Evolutionary conservation across 2,797 vertebrate species (phyloP).

Genomic region (Hemitrygon akajei): DNA sequence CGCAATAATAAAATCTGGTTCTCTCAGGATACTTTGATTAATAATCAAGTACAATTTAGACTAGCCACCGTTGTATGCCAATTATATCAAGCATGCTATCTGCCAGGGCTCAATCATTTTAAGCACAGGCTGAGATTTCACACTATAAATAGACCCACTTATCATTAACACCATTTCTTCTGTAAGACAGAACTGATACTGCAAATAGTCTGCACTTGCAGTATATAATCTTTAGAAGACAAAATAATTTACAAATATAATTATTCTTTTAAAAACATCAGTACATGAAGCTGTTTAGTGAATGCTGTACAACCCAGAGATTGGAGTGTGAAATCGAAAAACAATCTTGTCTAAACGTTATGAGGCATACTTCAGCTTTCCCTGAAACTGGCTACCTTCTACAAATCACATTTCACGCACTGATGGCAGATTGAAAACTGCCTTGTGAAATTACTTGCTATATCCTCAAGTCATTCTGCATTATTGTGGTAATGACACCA

Average conservation of each 20-base stretch:
- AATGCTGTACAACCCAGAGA: background rate
- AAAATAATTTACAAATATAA: too few species aligned
- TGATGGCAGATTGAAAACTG: conserved; percentile 11
- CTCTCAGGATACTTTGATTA: conserved; percentile 28
- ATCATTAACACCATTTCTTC: conserved; percentile 32
- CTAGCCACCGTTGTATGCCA: conserved; percentile 27
- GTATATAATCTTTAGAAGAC: background rate
- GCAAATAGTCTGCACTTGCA: conserved; percentile 9
- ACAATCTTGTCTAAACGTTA: background rate
- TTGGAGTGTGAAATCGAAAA: background rate
- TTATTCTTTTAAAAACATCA: background rate
- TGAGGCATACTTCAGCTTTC: conserved; percentile 1
- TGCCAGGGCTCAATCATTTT: conserved; percentile 26
- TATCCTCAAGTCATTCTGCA: background rate
- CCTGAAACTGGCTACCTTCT: conserved; percentile 14
- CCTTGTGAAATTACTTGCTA: conserved; percentile 6
- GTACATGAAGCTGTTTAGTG: conserved; percentile 1
- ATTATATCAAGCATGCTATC: conserved; percentile 32
- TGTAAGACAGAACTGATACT: conserved; percentile 8
- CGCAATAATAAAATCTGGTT: conserved; percentile 25
- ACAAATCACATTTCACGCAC: conserved; percentile 26
- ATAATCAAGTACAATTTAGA: conserved; percentile 30
- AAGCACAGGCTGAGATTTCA: conserved; percentile 22
- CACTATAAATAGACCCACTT: conserved; percentile 33
- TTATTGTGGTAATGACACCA: background rate